A percentile compares a stretch with the other conserved stretches of the same genome.
Conservation (phyloP, 2,797 vertebrate genomes). For the Vespertilio murinus region DNA sequence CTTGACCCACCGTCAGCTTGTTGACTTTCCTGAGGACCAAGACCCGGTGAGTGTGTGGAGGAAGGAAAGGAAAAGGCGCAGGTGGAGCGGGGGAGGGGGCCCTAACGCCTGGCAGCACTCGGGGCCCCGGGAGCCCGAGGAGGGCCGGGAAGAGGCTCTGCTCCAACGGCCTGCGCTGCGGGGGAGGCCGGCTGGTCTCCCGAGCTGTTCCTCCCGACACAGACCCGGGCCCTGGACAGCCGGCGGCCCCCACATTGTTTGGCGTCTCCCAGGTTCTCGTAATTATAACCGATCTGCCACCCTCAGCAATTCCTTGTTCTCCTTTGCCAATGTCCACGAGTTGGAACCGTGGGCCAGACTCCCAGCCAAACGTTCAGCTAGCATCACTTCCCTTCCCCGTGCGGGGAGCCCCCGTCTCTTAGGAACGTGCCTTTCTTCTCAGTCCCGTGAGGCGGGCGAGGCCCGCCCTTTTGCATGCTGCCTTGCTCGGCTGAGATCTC, state of each 20-base stretch:
- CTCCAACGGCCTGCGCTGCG: background rate
- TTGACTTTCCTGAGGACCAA: background rate
- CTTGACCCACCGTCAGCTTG: background rate
- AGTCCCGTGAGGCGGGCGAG: fast-evolving
- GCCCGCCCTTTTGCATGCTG: background rate
- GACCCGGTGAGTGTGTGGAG: background rate
- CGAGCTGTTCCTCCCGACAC: background rate
- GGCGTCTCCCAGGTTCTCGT: conserved; percentile 65
- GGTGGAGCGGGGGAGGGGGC: background rate
- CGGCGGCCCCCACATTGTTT: conserved; percentile 38
- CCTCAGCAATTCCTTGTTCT: conserved; percentile 61
- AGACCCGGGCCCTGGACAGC: conserved; percentile 51
- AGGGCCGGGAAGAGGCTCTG: background rate
- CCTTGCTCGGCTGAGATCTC: background rate
- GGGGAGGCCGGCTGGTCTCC: background rate
- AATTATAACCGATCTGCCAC: conserved; percentile 65
- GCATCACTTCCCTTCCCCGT: conserved; percentile 25
- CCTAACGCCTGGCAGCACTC: background rate
- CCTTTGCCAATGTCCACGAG: background rate
- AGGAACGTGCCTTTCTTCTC: conserved; percentile 22
- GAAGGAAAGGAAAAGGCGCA: background rate
- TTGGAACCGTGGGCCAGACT: background rate
- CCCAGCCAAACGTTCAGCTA: background rate
- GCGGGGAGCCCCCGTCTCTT: background rate
- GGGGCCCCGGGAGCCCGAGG: background rate